Percentiles rank a stretch among this genome's conserved stretches.
Conservation (phyloP, 2,888 invertebrate species). For the Steromphala cineraria region DNA sequence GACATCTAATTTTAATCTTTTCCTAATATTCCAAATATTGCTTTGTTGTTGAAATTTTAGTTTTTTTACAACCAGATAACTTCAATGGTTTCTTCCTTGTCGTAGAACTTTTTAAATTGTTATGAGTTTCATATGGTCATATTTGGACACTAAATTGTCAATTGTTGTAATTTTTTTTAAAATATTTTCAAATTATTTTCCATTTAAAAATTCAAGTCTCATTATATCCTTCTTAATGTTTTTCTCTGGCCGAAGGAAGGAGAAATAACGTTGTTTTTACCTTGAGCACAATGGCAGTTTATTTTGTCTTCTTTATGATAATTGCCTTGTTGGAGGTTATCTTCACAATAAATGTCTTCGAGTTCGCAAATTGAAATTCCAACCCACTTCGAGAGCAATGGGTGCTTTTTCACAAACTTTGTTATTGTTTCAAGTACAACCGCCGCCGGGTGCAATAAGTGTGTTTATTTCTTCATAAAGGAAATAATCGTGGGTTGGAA, state of each 20-base stretch:
- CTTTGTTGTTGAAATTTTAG: too few species aligned
- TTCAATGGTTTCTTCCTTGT: too few species aligned
- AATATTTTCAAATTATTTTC: too few species aligned
- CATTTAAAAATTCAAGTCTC: too few species aligned
- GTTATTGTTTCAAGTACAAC: neutral
- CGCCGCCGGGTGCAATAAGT: neutral
- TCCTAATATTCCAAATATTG: too few species aligned
- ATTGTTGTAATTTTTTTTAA: too few species aligned
- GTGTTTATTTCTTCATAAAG: constrained; percentile 16
- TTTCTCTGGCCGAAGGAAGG: neutral
- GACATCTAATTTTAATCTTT: too few species aligned
- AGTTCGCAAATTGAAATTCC: neutral
- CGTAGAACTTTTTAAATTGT: too few species aligned
- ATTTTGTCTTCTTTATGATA: neutral
- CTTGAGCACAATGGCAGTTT: constrained; percentile 1
- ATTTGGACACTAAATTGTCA: too few species aligned
- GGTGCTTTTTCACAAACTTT: neutral
- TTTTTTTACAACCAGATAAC: too few species aligned
- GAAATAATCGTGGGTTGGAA: constrained; percentile 1
- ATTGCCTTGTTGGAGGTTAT: neutral
- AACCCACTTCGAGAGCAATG: neutral
- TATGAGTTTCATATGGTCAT: too few species aligned
- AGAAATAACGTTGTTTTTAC: neutral
- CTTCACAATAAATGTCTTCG: neutral
- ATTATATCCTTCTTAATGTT: too few species aligned